Evolutionary conservation across 1,140 invertebrate species (phyloP).

Genomic region (Lordiphosa mommai): DNA sequence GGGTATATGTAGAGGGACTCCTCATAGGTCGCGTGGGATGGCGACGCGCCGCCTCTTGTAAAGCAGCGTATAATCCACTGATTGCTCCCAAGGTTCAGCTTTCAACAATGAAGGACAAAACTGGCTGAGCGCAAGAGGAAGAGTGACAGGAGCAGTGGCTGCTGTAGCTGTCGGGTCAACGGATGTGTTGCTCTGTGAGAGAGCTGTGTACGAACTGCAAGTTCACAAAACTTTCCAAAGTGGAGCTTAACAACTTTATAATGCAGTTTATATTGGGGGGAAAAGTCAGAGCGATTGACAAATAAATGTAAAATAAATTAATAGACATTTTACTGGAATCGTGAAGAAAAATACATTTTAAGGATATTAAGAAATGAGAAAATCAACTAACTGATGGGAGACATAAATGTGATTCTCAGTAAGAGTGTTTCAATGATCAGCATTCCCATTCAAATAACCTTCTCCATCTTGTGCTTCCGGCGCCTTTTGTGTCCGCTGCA

Average conservation of each 20-base stretch:
- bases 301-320: too few species aligned
- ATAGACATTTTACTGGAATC: too few species aligned
- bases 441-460: not conserved
- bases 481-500: constrained; percentile 1
- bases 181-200: constrained; percentile 18
- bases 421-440: not conserved
- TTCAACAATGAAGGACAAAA: constrained; percentile 63
- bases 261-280: too few species aligned
- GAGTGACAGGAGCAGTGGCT: constrained; percentile 7
- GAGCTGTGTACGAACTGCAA: not conserved
- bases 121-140: not conserved
- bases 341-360: too few species aligned
- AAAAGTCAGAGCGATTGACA: too few species aligned
- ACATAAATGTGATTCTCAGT: too few species aligned
- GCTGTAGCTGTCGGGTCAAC: constrained; percentile 40
- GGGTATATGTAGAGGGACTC: not conserved
- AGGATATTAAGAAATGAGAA: too few species aligned
- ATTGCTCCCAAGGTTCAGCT: constrained; percentile 75
- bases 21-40: constrained; percentile 38
- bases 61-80: constrained; percentile 68
- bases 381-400: too few species aligned
- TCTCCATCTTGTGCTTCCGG: not conserved
- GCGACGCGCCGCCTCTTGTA: constrained; percentile 32
- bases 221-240: not conserved
- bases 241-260: not conserved